Percentiles rank a stretch among this genome's conserved stretches.
phyloP scores from a whole-genome alignment of 2,888 invertebrate species.

The Parelbella ahira region DNA sequence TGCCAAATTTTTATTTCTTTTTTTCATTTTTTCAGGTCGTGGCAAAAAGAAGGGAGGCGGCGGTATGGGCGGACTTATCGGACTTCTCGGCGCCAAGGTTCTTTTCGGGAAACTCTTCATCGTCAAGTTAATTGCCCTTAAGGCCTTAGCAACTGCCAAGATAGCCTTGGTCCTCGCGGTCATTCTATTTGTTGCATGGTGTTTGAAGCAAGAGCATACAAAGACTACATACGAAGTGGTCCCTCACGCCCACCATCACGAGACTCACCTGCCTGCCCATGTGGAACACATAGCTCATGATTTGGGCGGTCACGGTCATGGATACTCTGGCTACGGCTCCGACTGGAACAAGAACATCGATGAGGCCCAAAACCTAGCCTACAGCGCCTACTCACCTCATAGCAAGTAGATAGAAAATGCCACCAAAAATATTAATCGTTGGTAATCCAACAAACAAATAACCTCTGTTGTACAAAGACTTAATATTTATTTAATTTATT shows the following conservation, averaged over 20 bases:
- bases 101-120: slow-evolving; percentile 83
- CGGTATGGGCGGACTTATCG: slow-evolving; percentile 85
- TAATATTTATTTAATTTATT: slow-evolving; percentile 67
- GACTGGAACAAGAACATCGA: slow-evolving; percentile 82
- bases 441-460: slow-evolving; percentile 23
- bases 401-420: slow-evolving; percentile 47
- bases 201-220: slow-evolving; percentile 64
- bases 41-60: slow-evolving; percentile 86
- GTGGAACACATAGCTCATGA: slow-evolving; percentile 73
- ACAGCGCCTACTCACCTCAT: slow-evolving; percentile 81
- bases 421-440: slow-evolving; percentile 33
- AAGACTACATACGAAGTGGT: slow-evolving; percentile 73
- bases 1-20: neutral
- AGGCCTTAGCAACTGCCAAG: slow-evolving; percentile 90
- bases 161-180: slow-evolving; percentile 87
- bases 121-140: slow-evolving; percentile 89
- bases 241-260: slow-evolving; percentile 76
- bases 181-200: slow-evolving; percentile 80
- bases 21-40: slow-evolving; percentile 77
- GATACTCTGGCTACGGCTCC: slow-evolving; percentile 53
- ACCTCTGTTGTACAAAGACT: slow-evolving; percentile 74
- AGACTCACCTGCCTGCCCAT: slow-evolving; percentile 82
- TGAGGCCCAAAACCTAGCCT: slow-evolving; percentile 85
- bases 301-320: slow-evolving; percentile 51
- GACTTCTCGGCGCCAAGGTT: slow-evolving; percentile 77